Conservation (phyloP, 2,888 invertebrate genomes). For the Zele albiditarsus region DNA sequence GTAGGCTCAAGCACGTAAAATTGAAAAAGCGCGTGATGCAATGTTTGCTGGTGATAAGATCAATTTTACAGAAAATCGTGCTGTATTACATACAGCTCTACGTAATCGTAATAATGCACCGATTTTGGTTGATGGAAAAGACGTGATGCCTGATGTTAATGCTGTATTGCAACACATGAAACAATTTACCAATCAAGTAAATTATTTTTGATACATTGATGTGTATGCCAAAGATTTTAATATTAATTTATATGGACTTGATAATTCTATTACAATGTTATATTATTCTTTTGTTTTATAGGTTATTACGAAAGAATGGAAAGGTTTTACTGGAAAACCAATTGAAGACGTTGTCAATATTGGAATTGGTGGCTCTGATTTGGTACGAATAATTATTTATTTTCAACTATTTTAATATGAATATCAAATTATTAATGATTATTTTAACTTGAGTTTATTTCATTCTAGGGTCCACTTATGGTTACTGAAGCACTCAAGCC, state of each 20-base stretch:
- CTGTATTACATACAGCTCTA: slow-evolving; percentile 95
- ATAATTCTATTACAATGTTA: slow-evolving; percentile 5
- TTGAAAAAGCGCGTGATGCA: slow-evolving; percentile 89
- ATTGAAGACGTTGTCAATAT: slow-evolving; percentile 99
- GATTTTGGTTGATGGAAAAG: slow-evolving; percentile 87
- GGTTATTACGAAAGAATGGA: slow-evolving; percentile 69
- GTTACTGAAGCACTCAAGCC: slow-evolving; percentile 98
- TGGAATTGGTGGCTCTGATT: slow-evolving; percentile 99
- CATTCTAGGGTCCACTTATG: slow-evolving; percentile 92
- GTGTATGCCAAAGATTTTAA: background rate
- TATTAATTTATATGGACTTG: background rate
- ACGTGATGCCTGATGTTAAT: slow-evolving; percentile 95
- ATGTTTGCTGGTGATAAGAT: slow-evolving; percentile 97
- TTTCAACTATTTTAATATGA: background rate
- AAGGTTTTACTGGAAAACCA: slow-evolving; percentile 84
- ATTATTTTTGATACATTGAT: slow-evolving; percentile 25
- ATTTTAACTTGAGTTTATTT: background rate
- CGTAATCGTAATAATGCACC: slow-evolving; percentile 88
- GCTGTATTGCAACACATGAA: slow-evolving; percentile 95
- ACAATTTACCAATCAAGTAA: slow-evolving; percentile 88
- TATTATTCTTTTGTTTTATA: slow-evolving; percentile 43
- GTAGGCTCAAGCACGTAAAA: slow-evolving; percentile 82
- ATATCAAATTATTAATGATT: slow-evolving; percentile 1
- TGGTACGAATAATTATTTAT: slow-evolving; percentile 74
- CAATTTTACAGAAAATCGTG: slow-evolving; percentile 97